phyloP scores from a whole-genome alignment of 2,797 vertebrate species.

The Astyanax mexicanus region DNA sequence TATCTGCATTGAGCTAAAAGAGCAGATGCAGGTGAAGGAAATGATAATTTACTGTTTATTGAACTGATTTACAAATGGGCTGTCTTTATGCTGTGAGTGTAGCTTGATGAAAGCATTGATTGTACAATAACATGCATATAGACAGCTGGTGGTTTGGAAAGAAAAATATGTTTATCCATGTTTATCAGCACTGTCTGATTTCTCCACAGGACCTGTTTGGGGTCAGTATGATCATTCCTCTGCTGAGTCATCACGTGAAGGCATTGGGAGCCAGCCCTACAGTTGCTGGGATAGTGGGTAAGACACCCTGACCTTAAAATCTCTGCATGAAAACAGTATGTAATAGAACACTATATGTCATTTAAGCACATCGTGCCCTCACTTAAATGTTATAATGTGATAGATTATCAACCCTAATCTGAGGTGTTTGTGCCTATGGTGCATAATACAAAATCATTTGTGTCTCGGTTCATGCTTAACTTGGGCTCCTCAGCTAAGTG shows the following conservation, averaged over 20 bases:
- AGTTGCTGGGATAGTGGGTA: conserved; percentile 91
- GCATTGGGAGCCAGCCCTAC: conserved; percentile 92
- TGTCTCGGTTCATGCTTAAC: conserved; percentile 6
- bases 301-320: conserved; percentile 40
- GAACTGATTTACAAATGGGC: too few relatives aligned
- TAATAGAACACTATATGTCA: too few relatives aligned
- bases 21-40: too few relatives aligned
- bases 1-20: too few relatives aligned
- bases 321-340: neutral
- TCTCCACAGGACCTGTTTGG: conserved; percentile 90
- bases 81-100: too few relatives aligned
- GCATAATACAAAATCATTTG: too few relatives aligned
- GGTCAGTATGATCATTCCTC: conserved; percentile 95
- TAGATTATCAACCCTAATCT: too few relatives aligned
- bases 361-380: too few relatives aligned
- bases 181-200: neutral
- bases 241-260: conserved; percentile 92
- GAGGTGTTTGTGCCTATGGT: too few relatives aligned
- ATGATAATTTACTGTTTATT: too few relatives aligned
- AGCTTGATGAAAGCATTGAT: too few relatives aligned
- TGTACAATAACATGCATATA: neutral
- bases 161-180: neutral
- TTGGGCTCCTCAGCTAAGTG: conserved; percentile 15
- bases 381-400: too few relatives aligned
- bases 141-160: neutral